Evolutionary conservation across 2,888 invertebrate species (phyloP).

Genomic region (Latrodectus elegans): DNA sequence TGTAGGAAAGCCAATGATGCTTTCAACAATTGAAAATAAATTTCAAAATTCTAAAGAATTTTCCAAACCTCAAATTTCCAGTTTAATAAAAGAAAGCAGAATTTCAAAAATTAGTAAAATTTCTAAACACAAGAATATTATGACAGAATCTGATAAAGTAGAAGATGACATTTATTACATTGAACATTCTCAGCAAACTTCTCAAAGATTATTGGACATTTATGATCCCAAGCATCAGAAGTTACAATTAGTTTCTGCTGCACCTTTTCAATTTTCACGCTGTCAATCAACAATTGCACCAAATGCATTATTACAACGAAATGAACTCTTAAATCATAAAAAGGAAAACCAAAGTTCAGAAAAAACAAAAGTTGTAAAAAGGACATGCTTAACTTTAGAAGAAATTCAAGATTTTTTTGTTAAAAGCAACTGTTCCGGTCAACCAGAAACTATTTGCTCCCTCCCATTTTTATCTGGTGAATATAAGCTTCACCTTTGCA

Average conservation of each 20-base stretch:
- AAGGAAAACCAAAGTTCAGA: constrained; percentile 7
- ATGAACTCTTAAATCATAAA: neutral
- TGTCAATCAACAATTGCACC: neutral
- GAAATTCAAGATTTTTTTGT: constrained; percentile 56
- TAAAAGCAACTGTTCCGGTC: constrained; percentile 22
- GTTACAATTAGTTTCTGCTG: neutral
- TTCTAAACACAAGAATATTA: constrained; percentile 1
- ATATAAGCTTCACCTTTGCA: constrained; percentile 34
- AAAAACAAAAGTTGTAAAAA: constrained; percentile 56
- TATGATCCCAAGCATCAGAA: constrained; percentile 2
- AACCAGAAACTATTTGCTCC: constrained; percentile 31
- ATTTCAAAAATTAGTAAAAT: constrained; percentile 15
- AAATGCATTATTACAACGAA: neutral
- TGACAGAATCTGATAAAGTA: constrained; percentile 1
- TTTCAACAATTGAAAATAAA: too few relatives aligned
- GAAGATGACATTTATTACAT: constrained; percentile 35
- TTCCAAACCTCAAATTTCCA: neutral
- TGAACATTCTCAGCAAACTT: constrained; percentile 59
- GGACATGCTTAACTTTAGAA: constrained; percentile 49
- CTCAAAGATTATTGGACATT: constrained; percentile 38
- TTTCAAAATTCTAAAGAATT: too few relatives aligned
- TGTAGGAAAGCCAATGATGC: too few relatives aligned
- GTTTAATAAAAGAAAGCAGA: neutral
- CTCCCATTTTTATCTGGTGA: constrained; percentile 42
- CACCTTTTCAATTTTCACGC: neutral